phyloP scores from a whole-genome alignment of 2,797 vertebrate genomes.

The Enteromius paludinosus region DNA sequence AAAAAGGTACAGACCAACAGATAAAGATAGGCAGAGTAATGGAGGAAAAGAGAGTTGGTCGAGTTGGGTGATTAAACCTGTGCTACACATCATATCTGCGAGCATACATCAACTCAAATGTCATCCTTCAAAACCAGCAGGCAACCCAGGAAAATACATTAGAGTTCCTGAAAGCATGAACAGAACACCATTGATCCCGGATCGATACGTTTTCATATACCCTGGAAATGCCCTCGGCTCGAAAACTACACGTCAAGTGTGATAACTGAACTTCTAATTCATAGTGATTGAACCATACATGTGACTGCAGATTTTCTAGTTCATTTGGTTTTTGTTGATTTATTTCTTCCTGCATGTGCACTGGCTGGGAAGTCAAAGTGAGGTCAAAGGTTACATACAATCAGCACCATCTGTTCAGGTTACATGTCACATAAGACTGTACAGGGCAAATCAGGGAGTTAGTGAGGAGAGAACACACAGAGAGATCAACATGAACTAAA shows the following conservation, averaged over 20 bases:
- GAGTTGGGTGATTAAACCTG: neutral
- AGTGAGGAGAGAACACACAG: neutral
- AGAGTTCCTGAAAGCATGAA: neutral
- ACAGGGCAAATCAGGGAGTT: neutral
- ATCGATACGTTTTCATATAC: neutral
- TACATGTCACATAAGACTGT: neutral
- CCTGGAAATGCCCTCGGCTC: neutral
- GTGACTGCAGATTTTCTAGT: neutral
- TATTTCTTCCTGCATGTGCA: neutral
- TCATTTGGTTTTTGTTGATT: neutral
- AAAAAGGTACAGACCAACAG: neutral
- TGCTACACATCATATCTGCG: neutral
- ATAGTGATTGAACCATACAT: neutral
- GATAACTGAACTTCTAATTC: conserved; percentile 1
- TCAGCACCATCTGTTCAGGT: neutral
- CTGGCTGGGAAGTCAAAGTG: conserved; percentile 3
- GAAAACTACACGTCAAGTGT: conserved; percentile 1
- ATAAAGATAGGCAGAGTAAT: neutral
- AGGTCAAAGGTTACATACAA: conserved; percentile 11
- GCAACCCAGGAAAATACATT: neutral
- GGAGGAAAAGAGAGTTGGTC: neutral
- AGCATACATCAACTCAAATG: conserved; percentile 6
- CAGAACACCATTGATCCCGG: neutral
- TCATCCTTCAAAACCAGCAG: conserved; percentile 29
- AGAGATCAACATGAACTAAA: neutral